phyloP scores from a whole-genome alignment of 2,797 vertebrate genomes.

The Microcaecilia unicolor region DNA sequence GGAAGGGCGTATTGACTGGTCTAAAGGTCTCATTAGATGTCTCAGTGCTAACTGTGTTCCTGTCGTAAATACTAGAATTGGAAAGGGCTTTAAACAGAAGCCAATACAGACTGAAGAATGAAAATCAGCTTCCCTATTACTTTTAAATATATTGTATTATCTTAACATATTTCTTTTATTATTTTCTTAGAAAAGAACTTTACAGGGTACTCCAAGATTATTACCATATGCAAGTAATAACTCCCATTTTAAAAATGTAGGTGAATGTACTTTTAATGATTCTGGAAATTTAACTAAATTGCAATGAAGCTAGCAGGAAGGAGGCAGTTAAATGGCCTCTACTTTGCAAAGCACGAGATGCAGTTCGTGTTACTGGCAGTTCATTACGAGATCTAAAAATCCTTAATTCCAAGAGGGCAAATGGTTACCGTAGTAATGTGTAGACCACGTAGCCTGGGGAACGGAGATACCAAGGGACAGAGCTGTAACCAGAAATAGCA shows the following conservation, averaged over 20 bases:
- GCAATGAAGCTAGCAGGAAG: slow-evolving; percentile 27
- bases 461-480: rapidly evolving
- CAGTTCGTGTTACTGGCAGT: slow-evolving; percentile 9
- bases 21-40: too few species aligned
- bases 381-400: slow-evolving; percentile 6
- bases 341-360: slow-evolving; percentile 42
- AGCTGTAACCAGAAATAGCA: background rate
- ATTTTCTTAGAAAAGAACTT: background rate
- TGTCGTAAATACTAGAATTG: too few species aligned
- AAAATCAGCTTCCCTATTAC: too few species aligned
- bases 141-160: too few species aligned
- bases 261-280: slow-evolving; percentile 13
- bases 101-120: too few species aligned
- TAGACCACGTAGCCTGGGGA: background rate
- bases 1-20: too few species aligned
- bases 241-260: slow-evolving; percentile 3
- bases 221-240: background rate
- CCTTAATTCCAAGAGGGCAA: slow-evolving; percentile 18
- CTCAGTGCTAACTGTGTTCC: too few species aligned
- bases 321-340: slow-evolving; percentile 15
- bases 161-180: too few species aligned
- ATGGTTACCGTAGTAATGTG: background rate
- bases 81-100: too few species aligned
- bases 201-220: background rate
- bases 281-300: slow-evolving; percentile 25